Evolutionary conservation across 1,140 invertebrate species (phyloP).

Genomic region (Chionoecetes opilio): DNA sequence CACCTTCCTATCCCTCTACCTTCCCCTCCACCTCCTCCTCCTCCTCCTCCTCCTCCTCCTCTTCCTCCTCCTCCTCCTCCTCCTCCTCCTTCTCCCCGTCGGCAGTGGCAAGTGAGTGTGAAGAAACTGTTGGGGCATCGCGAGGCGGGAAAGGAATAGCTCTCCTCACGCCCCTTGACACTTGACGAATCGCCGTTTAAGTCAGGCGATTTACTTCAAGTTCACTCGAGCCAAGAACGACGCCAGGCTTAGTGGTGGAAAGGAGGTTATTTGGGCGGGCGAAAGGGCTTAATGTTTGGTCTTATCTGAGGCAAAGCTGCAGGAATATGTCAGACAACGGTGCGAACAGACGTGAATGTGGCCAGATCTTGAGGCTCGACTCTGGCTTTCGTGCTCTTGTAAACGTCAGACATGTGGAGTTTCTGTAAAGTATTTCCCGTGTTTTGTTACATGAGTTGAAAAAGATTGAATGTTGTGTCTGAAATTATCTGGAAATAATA

Average conservation of each 20-base stretch:
- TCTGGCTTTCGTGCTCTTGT: no score
- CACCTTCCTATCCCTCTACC: background rate
- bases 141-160: background rate
- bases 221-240: background rate
- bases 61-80: background rate
- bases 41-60: background rate
- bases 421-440: no score
- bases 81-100: background rate
- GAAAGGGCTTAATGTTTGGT: background rate
- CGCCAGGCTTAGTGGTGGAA: background rate
- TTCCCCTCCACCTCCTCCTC: background rate
- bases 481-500: no score
- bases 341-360: background rate
- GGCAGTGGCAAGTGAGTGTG: background rate
- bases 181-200: constrained; percentile 16
- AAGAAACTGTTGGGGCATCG: background rate
- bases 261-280: background rate
- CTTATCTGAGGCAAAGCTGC: background rate
- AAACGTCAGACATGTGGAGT: no score
- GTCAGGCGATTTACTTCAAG: constrained; percentile 5
- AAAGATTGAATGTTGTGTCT: no score
- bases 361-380: background rate
- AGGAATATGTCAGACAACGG: background rate
- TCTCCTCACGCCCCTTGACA: background rate
- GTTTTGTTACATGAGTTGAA: no score